Conservation (phyloP, 2,797 vertebrate species). For the Pangasius mekongensis region DNA sequence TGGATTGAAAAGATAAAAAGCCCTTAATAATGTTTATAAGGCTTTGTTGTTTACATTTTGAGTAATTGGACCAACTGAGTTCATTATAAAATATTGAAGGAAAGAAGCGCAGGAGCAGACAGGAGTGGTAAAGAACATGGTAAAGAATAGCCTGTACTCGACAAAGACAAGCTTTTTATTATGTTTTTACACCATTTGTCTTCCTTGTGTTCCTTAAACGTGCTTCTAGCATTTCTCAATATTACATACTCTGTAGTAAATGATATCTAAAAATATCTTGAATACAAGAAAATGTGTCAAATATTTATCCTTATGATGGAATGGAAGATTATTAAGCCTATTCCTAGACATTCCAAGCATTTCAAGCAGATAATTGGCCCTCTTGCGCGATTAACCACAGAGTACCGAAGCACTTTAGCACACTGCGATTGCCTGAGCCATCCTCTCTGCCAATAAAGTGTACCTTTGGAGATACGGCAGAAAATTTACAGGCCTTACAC, state of each 20-base stretch:
- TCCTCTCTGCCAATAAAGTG: slow-evolving; percentile 7
- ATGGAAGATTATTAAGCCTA: background rate
- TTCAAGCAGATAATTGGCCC: slow-evolving; percentile 30
- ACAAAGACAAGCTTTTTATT: background rate
- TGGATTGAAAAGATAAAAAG: background rate
- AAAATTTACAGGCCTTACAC: slow-evolving; percentile 42
- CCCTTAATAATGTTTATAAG: background rate
- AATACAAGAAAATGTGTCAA: background rate
- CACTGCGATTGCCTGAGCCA: background rate
- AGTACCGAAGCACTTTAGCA: slow-evolving; percentile 6
- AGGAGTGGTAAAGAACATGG: background rate
- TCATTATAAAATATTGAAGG: background rate
- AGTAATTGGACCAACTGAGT: background rate
- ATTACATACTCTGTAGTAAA: background rate
- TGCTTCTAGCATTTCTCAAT: slow-evolving; percentile 10
- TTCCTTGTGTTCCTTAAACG: background rate
- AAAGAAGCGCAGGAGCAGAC: background rate
- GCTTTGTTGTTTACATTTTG: background rate
- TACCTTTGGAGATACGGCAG: slow-evolving; percentile 8
- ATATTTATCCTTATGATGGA: slow-evolving; percentile 8
- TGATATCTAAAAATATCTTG: background rate
- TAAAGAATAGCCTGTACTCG: background rate
- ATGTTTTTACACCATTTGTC: background rate
- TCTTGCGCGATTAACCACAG: slow-evolving; percentile 24
- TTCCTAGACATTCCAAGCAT: background rate